Conservation (phyloP, 2,797 vertebrate genomes). For the Pelodytes ibericus region DNA sequence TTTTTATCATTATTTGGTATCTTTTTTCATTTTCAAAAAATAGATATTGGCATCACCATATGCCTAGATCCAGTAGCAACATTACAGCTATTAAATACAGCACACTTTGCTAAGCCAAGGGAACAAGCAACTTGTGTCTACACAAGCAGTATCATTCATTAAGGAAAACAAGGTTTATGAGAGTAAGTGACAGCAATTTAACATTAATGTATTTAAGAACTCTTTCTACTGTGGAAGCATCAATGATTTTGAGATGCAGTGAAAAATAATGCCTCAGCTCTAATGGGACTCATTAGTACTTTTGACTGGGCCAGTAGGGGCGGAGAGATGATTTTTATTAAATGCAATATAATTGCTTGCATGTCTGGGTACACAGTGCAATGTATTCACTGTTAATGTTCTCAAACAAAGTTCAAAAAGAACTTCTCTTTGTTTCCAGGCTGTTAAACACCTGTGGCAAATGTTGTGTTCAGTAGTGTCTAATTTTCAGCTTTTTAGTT, state of each 20-base stretch:
- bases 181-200: constrained; percentile 5
- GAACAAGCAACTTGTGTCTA: too few species aligned
- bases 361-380: constrained; percentile 26
- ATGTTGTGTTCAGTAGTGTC: neutral
- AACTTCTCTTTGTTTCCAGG: neutral
- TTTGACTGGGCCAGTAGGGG: neutral
- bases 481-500: neutral
- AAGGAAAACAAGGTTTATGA: neutral
- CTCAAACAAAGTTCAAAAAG: constrained; percentile 16
- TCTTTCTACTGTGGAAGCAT: neutral
- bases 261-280: constrained; percentile 16
- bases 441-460: constrained; percentile 9
- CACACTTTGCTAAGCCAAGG: too few species aligned
- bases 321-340: constrained; percentile 24
- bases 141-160: too few species aligned
- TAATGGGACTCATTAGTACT: constrained; percentile 42
- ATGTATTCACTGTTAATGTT: constrained; percentile 29
- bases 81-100: too few species aligned
- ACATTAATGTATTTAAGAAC: constrained; percentile 23
- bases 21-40: too few species aligned
- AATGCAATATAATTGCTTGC: constrained; percentile 41
- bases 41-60: too few species aligned
- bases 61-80: too few species aligned
- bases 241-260: constrained; percentile 11
- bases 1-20: too few species aligned